Evolutionary conservation across 2,113 vertebrate species (phyloP).

Genomic region (Hippocampus barbouri): DNA sequence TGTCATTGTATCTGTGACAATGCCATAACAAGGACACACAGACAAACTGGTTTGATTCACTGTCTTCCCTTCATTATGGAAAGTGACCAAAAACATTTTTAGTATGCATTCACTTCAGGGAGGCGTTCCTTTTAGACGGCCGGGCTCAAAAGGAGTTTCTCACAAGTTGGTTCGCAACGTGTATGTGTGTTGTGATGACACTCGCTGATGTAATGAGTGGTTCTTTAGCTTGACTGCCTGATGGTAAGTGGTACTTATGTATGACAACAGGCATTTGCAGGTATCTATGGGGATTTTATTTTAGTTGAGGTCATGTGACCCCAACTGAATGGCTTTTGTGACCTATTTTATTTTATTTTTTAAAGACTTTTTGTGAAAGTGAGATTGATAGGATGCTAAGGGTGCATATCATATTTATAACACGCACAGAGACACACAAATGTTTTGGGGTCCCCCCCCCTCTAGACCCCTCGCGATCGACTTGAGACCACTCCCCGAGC

Average conservation of each 20-base stretch:
- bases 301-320: conserved; percentile 1
- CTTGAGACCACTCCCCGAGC: too few relatives aligned
- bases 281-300: conserved; percentile 26
- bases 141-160: not conserved
- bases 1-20: conserved; percentile 10
- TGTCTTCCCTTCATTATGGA: conserved; percentile 18
- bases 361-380: not conserved
- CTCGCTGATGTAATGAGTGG: conserved; percentile 15
- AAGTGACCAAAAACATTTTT: conserved; percentile 16
- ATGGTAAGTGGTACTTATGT: conserved; percentile 30
- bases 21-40: conserved; percentile 19
- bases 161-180: not conserved
- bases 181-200: not conserved
- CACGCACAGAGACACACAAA: too few relatives aligned
- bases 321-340: too few relatives aligned
- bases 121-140: not conserved
- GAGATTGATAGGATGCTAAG: too few relatives aligned
- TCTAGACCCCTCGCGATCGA: too few relatives aligned
- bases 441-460: too few relatives aligned
- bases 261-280: conserved; percentile 20
- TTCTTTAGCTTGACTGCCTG: conserved; percentile 16
- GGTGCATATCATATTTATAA: too few relatives aligned
- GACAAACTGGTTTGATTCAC: conserved; percentile 53
- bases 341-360: conserved; percentile 20
- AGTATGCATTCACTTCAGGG: not conserved